phyloP scores from a whole-genome alignment of 2,797 vertebrate genomes.

The Rhinichthys osculus region DNA sequence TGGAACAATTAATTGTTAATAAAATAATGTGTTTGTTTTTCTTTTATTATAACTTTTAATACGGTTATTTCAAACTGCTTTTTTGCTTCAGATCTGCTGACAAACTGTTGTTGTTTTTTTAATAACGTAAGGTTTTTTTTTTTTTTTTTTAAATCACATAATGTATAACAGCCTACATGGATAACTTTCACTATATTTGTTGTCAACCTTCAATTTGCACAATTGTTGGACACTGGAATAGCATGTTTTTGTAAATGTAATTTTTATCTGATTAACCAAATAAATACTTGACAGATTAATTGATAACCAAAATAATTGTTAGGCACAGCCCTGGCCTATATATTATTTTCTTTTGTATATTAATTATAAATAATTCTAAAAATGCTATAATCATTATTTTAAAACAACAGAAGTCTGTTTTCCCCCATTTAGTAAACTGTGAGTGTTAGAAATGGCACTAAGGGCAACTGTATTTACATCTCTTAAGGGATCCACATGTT shows the following conservation, averaged over 20 bases:
- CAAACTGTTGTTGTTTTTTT: not conserved
- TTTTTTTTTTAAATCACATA: too few species aligned
- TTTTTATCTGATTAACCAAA: not conserved
- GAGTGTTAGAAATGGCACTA: slow-evolving; percentile 15
- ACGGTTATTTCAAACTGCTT: not conserved
- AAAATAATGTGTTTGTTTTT: not conserved
- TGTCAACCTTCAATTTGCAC: not conserved
- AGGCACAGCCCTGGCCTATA: too few species aligned
- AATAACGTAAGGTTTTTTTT: not conserved
- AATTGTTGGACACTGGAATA: not conserved
- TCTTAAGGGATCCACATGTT: slow-evolving; percentile 31
- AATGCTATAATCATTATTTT: not conserved
- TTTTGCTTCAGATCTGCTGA: not conserved
- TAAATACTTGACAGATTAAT: not conserved
- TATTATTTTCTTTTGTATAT: not conserved
- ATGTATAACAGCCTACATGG: not conserved
- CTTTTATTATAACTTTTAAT: not conserved
- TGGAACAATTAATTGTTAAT: not conserved
- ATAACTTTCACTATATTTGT: not conserved
- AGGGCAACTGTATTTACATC: slow-evolving; percentile 2
- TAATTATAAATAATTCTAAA: not conserved
- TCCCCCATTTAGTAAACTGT: not conserved
- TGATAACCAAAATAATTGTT: not conserved
- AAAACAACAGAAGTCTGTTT: slow-evolving; percentile 3
- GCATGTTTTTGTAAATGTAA: not conserved